A percentile compares a stretch with the other conserved stretches of the same genome.
Conservation (phyloP, 1,140 invertebrate genomes). For the Rhagoletis pomonella region DNA sequence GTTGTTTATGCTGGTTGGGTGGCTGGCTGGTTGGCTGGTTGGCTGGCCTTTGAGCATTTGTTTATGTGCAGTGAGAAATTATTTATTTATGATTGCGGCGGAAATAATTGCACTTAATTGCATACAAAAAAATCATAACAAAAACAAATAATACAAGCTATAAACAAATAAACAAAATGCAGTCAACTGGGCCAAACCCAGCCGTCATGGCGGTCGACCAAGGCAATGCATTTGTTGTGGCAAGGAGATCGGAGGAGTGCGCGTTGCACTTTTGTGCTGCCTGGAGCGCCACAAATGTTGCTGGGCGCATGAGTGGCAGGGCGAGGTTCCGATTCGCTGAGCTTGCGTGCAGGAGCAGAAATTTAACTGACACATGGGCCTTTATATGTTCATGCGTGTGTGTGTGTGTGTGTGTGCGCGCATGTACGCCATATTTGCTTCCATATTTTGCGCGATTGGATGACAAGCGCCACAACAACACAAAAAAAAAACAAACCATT, state of each 20-base stretch:
- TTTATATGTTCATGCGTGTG: neutral
- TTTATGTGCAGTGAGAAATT: conserved; percentile 67
- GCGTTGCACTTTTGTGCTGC: neutral
- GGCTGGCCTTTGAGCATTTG: conserved; percentile 33
- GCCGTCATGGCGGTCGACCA: neutral
- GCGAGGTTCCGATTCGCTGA: conserved; percentile 31
- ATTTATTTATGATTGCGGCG: conserved; percentile 73
- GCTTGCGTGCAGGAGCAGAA: conserved; percentile 28
- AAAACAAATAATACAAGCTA: conserved; percentile 22
- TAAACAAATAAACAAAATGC: conserved; percentile 17
- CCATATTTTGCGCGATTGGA: conserved; percentile 13
- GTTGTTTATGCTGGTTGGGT: neutral
- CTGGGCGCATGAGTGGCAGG: neutral
- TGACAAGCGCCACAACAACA: neutral
- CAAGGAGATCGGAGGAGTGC: neutral
- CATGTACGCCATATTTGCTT: conserved; percentile 14
- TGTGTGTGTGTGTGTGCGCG: neutral
- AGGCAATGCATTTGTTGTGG: too few species aligned
- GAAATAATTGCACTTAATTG: conserved; percentile 74
- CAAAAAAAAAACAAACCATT: conserved; percentile 24
- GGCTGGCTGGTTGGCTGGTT: too few species aligned
- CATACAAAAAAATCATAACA: conserved; percentile 48
- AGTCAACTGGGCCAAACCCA: neutral
- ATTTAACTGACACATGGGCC: conserved; percentile 11
- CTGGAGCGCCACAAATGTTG: neutral